A percentile compares a stretch with the other conserved stretches of the same genome.
phyloP scores from a whole-genome alignment of 2,888 invertebrate species.

The Mechanitis messenoides region DNA sequence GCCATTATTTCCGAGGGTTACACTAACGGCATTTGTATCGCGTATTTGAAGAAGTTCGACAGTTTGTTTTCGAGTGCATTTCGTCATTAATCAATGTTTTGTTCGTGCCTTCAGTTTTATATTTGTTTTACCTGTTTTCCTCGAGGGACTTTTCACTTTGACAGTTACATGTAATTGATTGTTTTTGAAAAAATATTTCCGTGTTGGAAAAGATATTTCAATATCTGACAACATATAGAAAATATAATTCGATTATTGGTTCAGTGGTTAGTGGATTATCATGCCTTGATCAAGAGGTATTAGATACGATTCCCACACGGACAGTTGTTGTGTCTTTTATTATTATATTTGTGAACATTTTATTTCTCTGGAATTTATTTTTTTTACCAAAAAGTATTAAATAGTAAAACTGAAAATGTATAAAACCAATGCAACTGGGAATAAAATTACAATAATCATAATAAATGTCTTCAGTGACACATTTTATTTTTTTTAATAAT shows the following conservation, averaged over 20 bases:
- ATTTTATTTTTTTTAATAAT: not conserved
- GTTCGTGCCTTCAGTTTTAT: slow-evolving; percentile 60
- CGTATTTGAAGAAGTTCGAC: slow-evolving; percentile 76
- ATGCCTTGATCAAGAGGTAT: no score
- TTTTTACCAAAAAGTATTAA: no score
- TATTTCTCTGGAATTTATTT: no score
- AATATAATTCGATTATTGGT: no score
- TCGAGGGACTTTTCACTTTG: slow-evolving; percentile 53
- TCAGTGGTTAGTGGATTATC: no score
- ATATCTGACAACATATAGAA: not conserved
- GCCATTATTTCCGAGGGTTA: slow-evolving; percentile 75
- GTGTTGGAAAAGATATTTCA: slow-evolving; percentile 10
- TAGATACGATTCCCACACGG: no score
- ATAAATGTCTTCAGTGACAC: no score
- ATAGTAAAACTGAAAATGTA: no score
- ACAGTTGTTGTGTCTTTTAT: no score
- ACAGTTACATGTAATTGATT: slow-evolving; percentile 72
- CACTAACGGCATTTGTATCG: slow-evolving; percentile 71
- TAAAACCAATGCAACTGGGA: no score
- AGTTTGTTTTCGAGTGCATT: slow-evolving; percentile 77
- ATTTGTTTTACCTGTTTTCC: slow-evolving; percentile 69
- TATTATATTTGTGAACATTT: no score
- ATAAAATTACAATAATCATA: no score
- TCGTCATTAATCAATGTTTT: slow-evolving; percentile 75
- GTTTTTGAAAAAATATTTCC: slow-evolving; percentile 43